Base-by-base conservation (phyloP, 2,797 vertebrate species). In the Echeneis naucrates region DNA sequence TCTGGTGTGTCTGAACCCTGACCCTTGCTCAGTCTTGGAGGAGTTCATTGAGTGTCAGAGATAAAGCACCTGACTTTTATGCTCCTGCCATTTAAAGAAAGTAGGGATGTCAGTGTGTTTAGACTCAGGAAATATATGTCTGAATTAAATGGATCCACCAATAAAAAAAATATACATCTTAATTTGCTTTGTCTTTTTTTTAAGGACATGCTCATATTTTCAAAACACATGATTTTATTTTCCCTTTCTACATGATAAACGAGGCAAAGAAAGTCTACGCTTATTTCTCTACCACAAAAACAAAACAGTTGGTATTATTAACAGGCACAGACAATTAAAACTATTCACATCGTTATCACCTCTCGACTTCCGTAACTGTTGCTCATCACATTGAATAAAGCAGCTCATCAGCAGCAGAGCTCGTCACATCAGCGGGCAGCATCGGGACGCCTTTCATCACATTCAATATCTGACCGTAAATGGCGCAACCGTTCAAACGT, bases 111-210 rank as follows among this genome's bases (percentile, higher is more conserved):
- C 30, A 23, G 55, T 51, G 47, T 82, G 32, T 66, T 62, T 33
- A 51, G 54, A 60, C 68, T 86, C 82, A 79, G 78, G 77, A 85
- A 81, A 74, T 27, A 52, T 4, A 32, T 50, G 58, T 59, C 24
- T 52, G 16, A 54, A 51, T 66, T 0, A 19, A 65, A 40, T 30
- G 42, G 8, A 16, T 26, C 74, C 23, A 56, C 23, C 21, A 87
- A 82, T 86, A 19, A 42, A 44, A 19, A 38, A 12, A 87, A 87
- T 85, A 9, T 5, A 21, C n/a, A 37, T 67, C 17, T 19, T 6
- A 65, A 47, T 14, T 61, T 68, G 35, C 12, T 21, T 53, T 9
- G 24, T 48, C 42, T 73, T 13, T 42, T 63, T 68, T 32, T 37
- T 12, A 35, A 23, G 17, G 16, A 38, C n/a, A 14, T 8, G 14